Percentiles rank a stretch among this genome's conserved stretches.
Conservation (phyloP, 2,113 vertebrate genomes). For the Ciconia maguari region DNA sequence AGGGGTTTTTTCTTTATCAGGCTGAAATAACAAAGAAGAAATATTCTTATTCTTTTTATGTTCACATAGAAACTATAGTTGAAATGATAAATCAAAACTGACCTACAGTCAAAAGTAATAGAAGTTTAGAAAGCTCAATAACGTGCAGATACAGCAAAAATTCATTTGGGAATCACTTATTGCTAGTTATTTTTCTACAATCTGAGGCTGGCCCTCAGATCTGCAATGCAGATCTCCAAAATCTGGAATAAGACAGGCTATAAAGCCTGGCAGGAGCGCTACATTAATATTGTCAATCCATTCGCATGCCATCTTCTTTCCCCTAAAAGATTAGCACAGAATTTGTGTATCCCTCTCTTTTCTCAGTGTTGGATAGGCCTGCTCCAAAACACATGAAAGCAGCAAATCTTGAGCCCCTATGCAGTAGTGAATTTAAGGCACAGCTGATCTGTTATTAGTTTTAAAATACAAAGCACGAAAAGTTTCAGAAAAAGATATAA, state of each 20-base stretch:
- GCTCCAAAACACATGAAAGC: background rate
- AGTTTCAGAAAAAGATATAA: background rate
- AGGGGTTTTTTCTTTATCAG: background rate
- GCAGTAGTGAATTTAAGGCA: background rate
- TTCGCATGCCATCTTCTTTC: background rate
- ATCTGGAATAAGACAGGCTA: background rate
- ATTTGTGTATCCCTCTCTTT: background rate
- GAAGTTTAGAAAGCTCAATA: slow-evolving; percentile 20
- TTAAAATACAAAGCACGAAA: background rate
- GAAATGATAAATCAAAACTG: slow-evolving; percentile 52
- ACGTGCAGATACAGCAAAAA: slow-evolving; percentile 42
- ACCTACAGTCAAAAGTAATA: slow-evolving; percentile 40
- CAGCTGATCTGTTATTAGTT: background rate
- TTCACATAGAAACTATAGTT: background rate
- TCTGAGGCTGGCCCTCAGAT: slow-evolving; percentile 24
- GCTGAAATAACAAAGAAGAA: background rate
- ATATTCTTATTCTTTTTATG: background rate
- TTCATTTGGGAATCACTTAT: slow-evolving; percentile 47
- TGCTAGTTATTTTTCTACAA: background rate
- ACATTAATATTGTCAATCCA: background rate
- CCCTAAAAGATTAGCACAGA: background rate
- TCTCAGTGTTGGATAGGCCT: background rate
- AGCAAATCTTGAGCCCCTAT: background rate
- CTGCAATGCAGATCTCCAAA: slow-evolving; percentile 49
- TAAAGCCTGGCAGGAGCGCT: background rate